Base-by-base conservation (phyloP, 2,888 invertebrate species). In the Caenorhabditis imperialis region DNA sequence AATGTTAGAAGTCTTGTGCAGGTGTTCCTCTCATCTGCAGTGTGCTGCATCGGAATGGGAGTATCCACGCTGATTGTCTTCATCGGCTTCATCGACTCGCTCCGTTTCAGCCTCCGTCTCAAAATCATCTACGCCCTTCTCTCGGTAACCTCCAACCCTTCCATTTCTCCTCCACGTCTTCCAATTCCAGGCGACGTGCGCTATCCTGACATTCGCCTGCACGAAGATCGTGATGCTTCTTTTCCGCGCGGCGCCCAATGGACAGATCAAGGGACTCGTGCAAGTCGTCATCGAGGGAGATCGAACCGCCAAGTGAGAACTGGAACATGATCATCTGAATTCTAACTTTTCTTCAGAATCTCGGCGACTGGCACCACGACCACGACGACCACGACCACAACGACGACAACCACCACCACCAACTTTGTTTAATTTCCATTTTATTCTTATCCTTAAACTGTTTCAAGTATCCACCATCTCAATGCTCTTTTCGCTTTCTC, bases 201-300 rank as follows among this genome's bases (percentile, higher is more conserved):
- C 60, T 2, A 67, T 70, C 25, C 57, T 73, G 23, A 71, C 75
- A 6, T 57, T 74, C 30, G 77, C 76, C 6, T 77, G 75, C 62
- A 63, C 62, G 35, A 75, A 62, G 27, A 54, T 81, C 23, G 48
- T 70, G 18, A 72, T 82, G 62, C 72, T 82, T 25, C 70, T 82
- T 44, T 78, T 74, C 65, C 57, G 81, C 12, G 77, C 79, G n/a
- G 78, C 81, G 14, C 82, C 82, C 18, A 82, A 82, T 33, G 75
- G 79, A 16, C 76, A 78, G 48, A 51, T 79, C 37, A 51, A 72
- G 33, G 62, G 51, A 1, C 61, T 81, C 20, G 45, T 63, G 6
- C 75, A 75, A 14, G 71, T 78, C 2, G 63, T 78, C 8, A 78
- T 78, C 27, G 81, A 81, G 38, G 81, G 81, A 44, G 75, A 75